Evolutionary conservation across 2,113 vertebrate species (phyloP).

Genomic region (Hydrolagus affinis): DNA sequence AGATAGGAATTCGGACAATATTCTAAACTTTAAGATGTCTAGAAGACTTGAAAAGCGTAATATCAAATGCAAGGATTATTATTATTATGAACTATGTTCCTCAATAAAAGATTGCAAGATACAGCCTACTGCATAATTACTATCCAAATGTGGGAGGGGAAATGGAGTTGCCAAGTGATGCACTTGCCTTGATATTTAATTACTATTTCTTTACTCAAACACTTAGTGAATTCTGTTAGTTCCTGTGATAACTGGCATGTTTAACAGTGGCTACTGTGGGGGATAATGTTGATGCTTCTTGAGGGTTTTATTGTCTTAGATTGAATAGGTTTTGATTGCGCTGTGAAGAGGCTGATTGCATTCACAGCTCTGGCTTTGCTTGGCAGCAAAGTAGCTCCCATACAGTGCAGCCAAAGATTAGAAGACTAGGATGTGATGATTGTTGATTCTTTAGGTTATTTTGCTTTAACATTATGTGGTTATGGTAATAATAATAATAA

Average conservation of each 20-base stretch:
- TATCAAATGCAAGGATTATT: too few relatives aligned
- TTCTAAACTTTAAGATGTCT: too few relatives aligned
- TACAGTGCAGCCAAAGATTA: too few relatives aligned
- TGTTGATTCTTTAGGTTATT: too few relatives aligned
- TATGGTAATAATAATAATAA: too few relatives aligned
- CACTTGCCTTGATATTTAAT: conserved; percentile 14
- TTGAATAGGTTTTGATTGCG: conserved; percentile 5
- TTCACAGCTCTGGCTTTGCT: too few relatives aligned
- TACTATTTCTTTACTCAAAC: not conserved
- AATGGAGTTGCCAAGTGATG: not conserved
- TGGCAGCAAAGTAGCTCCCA: too few relatives aligned
- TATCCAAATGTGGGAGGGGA: not conserved
- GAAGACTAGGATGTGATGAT: too few relatives aligned
- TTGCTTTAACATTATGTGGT: too few relatives aligned
- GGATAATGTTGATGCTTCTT: not conserved
- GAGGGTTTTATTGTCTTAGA: not conserved
- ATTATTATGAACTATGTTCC: too few relatives aligned
- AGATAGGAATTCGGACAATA: not conserved
- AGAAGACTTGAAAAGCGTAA: too few relatives aligned
- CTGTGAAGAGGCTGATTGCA: not conserved
- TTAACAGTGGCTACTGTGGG: not conserved
- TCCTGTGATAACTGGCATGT: not conserved
- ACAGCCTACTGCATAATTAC: not conserved
- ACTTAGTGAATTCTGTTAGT: not conserved
- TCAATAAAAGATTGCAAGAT: not conserved